A percentile compares a stretch with the other conserved stretches of the same genome.
phyloP scores from a whole-genome alignment of 2,888 invertebrate genomes.

The Anarsia innoxiella region DNA sequence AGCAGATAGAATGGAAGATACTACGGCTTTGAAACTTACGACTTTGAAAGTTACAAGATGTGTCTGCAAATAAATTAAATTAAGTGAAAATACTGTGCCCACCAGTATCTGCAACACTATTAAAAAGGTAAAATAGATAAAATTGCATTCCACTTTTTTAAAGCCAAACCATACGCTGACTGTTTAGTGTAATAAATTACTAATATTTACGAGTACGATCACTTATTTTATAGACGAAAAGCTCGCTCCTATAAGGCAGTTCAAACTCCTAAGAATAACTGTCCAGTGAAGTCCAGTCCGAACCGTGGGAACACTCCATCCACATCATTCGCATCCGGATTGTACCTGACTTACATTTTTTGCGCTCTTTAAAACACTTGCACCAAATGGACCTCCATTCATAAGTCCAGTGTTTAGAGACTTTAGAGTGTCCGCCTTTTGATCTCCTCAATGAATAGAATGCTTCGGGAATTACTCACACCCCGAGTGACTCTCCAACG shows the following conservation, averaged over 20 bases:
- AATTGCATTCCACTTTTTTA: no score
- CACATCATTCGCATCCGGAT: slow-evolving; percentile 62
- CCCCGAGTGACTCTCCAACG: slow-evolving; percentile 21
- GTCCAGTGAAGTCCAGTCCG: slow-evolving; percentile 18
- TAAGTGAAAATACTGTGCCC: no score
- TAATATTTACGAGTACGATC: no score
- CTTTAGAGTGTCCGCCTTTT: slow-evolving; percentile 42
- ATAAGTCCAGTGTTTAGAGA: slow-evolving; percentile 37
- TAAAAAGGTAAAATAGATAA: no score
- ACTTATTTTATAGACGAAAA: no score
- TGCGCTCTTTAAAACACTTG: slow-evolving; percentile 59
- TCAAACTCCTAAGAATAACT: slow-evolving; percentile 12
- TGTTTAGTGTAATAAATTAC: no score
- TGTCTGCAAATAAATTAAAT: no score
- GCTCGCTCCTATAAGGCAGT: not conserved
- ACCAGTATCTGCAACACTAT: no score
- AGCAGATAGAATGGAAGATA: not conserved
- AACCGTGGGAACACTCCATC: slow-evolving; percentile 58
- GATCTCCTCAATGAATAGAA: slow-evolving; percentile 23
- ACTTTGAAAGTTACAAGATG: no score
- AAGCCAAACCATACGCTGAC: no score
- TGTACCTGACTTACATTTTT: slow-evolving; percentile 58
- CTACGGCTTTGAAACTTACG: no score
- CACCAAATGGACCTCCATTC: slow-evolving; percentile 51
- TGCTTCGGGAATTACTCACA: slow-evolving; percentile 31